Evolutionary conservation across 2,113 vertebrate genomes (phyloP).

Genomic region (Cheirogaleus medius): DNA sequence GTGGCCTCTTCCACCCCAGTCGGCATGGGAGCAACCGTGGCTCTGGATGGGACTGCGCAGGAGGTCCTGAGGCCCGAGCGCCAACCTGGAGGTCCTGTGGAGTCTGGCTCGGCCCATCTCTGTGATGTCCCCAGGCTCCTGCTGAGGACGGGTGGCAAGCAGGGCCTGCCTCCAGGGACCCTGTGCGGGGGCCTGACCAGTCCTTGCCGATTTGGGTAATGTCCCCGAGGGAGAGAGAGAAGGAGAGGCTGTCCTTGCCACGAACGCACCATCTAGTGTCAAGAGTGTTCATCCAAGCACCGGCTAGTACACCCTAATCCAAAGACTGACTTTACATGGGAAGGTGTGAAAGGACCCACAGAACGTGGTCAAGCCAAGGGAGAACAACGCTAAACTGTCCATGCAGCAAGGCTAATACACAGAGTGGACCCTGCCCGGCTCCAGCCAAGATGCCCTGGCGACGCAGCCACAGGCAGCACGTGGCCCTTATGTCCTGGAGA

Average conservation of each 20-base stretch:
- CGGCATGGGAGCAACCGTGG: fast-evolving
- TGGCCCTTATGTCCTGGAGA: background rate
- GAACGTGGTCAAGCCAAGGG: background rate
- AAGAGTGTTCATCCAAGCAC: background rate
- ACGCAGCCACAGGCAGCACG: background rate
- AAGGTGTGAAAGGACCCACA: background rate
- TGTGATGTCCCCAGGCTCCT: no score
- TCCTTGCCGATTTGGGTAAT: background rate
- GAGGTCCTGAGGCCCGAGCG: no score
- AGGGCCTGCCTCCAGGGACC: background rate
- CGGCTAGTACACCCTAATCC: no score
- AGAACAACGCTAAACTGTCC: background rate
- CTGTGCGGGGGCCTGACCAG: background rate
- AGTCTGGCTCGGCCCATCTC: background rate
- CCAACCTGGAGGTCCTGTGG: no score
- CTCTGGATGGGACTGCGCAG: background rate
- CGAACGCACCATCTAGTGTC: background rate
- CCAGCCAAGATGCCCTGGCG: fast-evolving
- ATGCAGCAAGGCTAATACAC: background rate
- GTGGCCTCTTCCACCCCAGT: background rate
- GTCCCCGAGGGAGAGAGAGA: background rate
- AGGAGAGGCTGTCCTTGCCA: background rate
- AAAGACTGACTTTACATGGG: background rate
- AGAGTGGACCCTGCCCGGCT: background rate
- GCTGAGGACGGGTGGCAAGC: background rate